Percentiles rank a stretch among this genome's conserved stretches.
Conservation (phyloP, 2,888 invertebrate genomes). For the Trissolcus brochymenae region DNA sequence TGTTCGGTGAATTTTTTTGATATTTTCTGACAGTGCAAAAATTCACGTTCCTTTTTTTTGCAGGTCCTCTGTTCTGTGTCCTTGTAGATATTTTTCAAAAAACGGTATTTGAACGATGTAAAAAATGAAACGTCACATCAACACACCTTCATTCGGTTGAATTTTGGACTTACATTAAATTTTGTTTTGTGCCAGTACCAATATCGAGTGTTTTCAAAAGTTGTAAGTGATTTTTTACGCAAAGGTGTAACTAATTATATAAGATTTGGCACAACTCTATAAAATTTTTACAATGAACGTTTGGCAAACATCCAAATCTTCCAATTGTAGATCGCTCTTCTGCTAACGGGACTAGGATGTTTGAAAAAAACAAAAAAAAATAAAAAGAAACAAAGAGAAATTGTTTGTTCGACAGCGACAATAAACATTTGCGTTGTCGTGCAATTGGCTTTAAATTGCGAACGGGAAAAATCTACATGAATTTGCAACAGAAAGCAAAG, state of each 20-base stretch:
- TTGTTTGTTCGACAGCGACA: constrained; percentile 48
- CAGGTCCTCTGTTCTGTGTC: no score
- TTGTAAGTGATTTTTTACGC: constrained; percentile 46
- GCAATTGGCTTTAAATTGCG: constrained; percentile 54
- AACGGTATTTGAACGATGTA: no score
- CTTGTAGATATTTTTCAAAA: no score
- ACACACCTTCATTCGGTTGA: background rate
- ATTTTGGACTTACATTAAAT: background rate
- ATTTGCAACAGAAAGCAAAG: constrained; percentile 33
- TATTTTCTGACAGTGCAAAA: no score
- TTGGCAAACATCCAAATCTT: constrained; percentile 51
- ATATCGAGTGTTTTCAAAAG: background rate
- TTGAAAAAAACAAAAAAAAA: constrained; percentile 6
- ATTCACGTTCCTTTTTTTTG: no score
- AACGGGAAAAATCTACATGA: constrained; percentile 46
- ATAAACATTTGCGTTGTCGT: constrained; percentile 53
- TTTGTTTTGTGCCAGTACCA: no score
- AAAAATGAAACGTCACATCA: background rate
- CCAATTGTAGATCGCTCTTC: constrained; percentile 40
- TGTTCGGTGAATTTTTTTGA: no score
- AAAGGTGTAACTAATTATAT: constrained; percentile 52
- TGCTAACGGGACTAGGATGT: constrained; percentile 35
- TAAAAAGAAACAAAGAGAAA: constrained; percentile 32
- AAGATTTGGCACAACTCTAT: constrained; percentile 24
- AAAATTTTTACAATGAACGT: constrained; percentile 48